Conservation (phyloP, 2,888 invertebrate genomes). For the Drosophila meridionalis region DNA sequence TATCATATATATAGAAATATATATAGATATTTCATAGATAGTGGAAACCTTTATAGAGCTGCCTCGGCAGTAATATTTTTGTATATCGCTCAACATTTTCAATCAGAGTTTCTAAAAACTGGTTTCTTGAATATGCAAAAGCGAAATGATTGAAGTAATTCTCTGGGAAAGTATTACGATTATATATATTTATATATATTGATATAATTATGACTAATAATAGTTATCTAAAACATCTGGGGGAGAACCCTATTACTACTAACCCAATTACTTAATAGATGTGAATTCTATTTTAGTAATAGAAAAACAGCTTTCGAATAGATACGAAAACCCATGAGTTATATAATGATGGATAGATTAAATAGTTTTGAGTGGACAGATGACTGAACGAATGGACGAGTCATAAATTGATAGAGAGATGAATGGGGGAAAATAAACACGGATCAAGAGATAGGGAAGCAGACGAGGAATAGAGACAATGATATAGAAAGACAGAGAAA, state of each 20-base stretch:
- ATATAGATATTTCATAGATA: neutral
- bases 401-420: neutral
- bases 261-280: neutral
- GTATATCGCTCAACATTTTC: neutral
- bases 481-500: neutral
- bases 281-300: neutral
- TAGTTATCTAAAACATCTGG: neutral
- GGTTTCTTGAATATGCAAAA: slow-evolving; percentile 1
- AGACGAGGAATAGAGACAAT: neutral
- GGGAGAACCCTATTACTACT: neutral
- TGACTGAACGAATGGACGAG: no score
- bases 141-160: neutral
- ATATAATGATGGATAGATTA: neutral
- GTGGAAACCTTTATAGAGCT: slow-evolving; percentile 4
- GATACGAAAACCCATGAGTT: neutral
- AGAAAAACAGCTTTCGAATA: neutral
- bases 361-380: no score
- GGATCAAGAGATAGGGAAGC: neutral
- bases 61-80: neutral
- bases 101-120: neutral
- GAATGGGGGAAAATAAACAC: neutral
- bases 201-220: no score
- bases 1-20: neutral
- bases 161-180: slow-evolving; percentile 1
- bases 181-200: no score